Evolutionary conservation across 2,797 vertebrate species (phyloP).

Genomic region (Sebastes hubbsi): DNA sequence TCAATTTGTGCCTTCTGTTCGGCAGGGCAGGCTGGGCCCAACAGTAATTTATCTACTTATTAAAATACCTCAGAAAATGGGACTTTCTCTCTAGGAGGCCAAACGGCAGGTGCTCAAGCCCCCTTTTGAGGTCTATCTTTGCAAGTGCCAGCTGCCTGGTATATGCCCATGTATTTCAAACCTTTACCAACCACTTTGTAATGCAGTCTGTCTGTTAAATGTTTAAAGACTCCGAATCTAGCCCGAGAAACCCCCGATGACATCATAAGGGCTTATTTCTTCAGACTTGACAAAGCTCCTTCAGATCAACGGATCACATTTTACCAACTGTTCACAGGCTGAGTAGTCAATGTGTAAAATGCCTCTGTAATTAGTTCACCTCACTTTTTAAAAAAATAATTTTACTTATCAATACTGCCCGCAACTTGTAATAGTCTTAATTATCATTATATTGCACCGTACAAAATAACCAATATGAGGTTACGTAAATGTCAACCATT

Average conservation of each 20-base stretch:
- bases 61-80: too few relatives aligned
- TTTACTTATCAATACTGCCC: background rate
- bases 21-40: too few relatives aligned
- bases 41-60: too few relatives aligned
- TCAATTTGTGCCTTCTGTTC: too few relatives aligned
- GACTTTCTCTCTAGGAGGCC: too few relatives aligned
- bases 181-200: background rate
- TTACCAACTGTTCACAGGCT: background rate
- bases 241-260: background rate
- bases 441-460: background rate
- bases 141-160: too few relatives aligned
- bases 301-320: background rate
- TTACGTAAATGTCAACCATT: slow-evolving; percentile 3
- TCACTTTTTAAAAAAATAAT: background rate
- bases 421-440: background rate
- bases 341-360: background rate
- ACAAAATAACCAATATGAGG: background rate
- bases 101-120: too few relatives aligned
- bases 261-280: background rate
- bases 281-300: background rate
- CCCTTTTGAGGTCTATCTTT: too few relatives aligned
- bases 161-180: background rate
- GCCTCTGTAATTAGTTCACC: background rate
- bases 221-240: background rate
- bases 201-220: background rate